Evolutionary conservation across 2,888 invertebrate genomes (phyloP).

Genomic region (Netelia fuscicornis): DNA sequence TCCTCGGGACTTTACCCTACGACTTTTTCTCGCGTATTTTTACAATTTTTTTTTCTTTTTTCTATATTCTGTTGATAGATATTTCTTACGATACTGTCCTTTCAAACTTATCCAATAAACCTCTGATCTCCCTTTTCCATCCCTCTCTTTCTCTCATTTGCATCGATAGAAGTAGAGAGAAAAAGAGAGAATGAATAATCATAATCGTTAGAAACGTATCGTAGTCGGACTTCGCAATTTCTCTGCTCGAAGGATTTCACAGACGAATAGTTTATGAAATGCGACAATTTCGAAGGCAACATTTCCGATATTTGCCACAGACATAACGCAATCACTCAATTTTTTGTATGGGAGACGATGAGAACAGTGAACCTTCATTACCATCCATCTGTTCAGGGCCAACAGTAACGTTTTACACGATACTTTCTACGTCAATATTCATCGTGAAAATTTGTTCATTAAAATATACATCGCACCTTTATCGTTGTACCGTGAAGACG

Average conservation of each 20-base stretch:
- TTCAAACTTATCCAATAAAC: constrained; percentile 59
- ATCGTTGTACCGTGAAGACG: neutral
- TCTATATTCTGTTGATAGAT: constrained; percentile 35
- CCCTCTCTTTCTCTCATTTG: neutral
- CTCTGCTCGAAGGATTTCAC: neutral
- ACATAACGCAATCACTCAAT: neutral
- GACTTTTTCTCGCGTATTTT: constrained; percentile 6
- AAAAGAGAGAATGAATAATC: neutral
- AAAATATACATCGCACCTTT: too few species aligned
- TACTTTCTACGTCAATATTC: too few species aligned
- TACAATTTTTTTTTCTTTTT: constrained; percentile 15
- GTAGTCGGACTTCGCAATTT: neutral
- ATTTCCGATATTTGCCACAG: neutral
- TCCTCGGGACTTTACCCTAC: neutral
- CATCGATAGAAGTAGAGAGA: neutral
- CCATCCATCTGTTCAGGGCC: neutral
- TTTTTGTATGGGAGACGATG: neutral
- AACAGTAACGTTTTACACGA: neutral
- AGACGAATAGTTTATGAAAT: constrained; percentile 15
- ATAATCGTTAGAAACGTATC: neutral
- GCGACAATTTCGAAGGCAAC: neutral
- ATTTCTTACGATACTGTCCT: constrained; percentile 20
- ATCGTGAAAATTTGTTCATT: too few species aligned
- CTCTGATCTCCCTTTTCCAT: constrained; percentile 5
- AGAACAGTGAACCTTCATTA: neutral